Evolutionary conservation across 1,140 invertebrate species (phyloP).

Genomic region (Drosophila lacertosa): DNA sequence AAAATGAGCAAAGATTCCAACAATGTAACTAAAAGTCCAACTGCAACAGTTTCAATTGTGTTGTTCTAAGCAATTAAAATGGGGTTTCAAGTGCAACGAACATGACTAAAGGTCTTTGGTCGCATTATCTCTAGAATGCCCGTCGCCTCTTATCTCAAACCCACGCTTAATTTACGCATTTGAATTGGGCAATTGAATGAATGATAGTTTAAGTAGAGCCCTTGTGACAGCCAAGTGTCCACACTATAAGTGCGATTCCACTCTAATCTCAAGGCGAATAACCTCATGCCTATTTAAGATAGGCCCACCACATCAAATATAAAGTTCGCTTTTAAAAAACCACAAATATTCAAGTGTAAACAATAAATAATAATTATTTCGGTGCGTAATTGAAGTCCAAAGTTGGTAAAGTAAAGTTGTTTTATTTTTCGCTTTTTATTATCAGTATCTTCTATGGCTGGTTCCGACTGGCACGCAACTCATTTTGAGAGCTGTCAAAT

Average conservation of each 20-base stretch:
- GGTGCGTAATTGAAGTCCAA: slow-evolving; percentile 53
- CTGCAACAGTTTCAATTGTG: not conserved
- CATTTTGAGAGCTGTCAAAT: slow-evolving; percentile 62
- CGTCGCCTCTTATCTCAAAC: not conserved
- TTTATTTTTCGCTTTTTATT: not conserved
- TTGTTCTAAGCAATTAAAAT: not conserved
- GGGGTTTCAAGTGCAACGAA: not conserved
- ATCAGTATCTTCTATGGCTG: slow-evolving; percentile 11
- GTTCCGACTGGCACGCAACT: slow-evolving; percentile 56
- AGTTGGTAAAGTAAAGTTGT: slow-evolving; percentile 56
- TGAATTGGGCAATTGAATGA: not conserved
- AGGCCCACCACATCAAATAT: slow-evolving; percentile 29
- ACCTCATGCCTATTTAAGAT: slow-evolving; percentile 32
- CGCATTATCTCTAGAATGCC: not conserved
- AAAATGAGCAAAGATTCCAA: slow-evolving; percentile 6
- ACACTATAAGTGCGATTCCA: slow-evolving; percentile 21
- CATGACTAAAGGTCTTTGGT: slow-evolving; percentile 1
- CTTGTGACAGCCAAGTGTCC: slow-evolving; percentile 17
- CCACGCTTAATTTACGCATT: slow-evolving; percentile 13
- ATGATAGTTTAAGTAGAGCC: slow-evolving; percentile 4
- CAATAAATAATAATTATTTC: slow-evolving; percentile 57
- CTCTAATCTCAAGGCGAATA: slow-evolving; percentile 23
- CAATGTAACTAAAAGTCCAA: not conserved
- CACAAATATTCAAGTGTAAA: slow-evolving; percentile 62
- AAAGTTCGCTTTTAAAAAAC: slow-evolving; percentile 20